Evolutionary conservation across 2,797 vertebrate genomes (phyloP), one percentile per base, ranked within the genome.

Genomic region (Parotocinclus haroldoi): DNA sequence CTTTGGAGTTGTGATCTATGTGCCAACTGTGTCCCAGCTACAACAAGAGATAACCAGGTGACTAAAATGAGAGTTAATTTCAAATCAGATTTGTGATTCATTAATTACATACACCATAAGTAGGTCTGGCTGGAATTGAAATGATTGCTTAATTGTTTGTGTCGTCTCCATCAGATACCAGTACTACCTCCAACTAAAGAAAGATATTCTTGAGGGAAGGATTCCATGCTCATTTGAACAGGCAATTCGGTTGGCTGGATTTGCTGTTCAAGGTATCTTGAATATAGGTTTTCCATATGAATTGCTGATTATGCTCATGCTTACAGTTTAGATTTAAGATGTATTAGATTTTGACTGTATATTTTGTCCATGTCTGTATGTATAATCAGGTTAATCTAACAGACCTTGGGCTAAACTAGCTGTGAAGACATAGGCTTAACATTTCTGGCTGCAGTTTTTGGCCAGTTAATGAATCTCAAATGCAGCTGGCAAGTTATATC

Each of bases 41-140:
- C 96, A 98, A 82, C 96, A 99, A 87, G 95, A 98, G 82, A 95
- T 98, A 79, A 99, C 97, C 83, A 96, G 96, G 96, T 99, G 78
- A 91, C 14, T 46, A 54, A 59, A 3, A 50, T 44, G 12, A n/a
- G n/a, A 16, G 9, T 14, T 37, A n/a, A 48, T 45, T 17, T 18
- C 44, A 38, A 38, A 9, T 27, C 37, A n/a, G 37, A 10, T 7
- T 10, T 59, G 7, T 1, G n/a, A 45, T 3, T 56, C 14, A 27
- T 39, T 53, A 49, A 10, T 17, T 10, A 16, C 14, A 7, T 9
- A 17, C 42, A 16, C 45, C 42, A 36, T 3, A 12, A 40, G 13
- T 16, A 37, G 14, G 11, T 10, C 17, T 56, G 16, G 10, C 14
- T 9, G 8, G 0, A 38, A 13, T 40, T 16, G 14, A 51, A 40